Conservation (phyloP, 2,113 vertebrate species). For the Limnothrissa miodon region DNA sequence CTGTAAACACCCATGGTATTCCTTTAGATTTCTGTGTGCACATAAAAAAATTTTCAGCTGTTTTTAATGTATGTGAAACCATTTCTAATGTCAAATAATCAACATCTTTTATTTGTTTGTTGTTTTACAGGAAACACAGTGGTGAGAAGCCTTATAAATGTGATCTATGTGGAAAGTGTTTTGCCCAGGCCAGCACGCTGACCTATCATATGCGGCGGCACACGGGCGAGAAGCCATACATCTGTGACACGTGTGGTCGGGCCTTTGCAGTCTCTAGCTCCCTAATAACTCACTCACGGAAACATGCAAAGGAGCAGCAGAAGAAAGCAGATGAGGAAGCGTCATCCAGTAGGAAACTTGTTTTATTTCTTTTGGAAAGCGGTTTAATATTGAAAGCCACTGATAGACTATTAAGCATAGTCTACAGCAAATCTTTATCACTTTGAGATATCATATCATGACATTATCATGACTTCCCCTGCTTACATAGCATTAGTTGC, state of each 20-base stretch:
- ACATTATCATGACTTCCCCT: neutral
- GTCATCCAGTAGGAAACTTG: neutral
- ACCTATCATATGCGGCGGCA: constrained; percentile 95
- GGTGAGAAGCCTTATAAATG: constrained; percentile 98
- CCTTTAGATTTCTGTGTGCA: neutral
- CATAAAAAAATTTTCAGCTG: neutral
- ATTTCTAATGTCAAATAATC: neutral
- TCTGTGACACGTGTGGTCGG: constrained; percentile 95
- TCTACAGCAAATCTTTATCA: neutral
- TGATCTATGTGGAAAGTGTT: constrained; percentile 90
- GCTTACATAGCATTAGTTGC: neutral
- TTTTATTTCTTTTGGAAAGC: neutral
- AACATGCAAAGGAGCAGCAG: constrained; percentile 83
- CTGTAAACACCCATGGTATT: too few species aligned
- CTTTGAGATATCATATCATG: neutral
- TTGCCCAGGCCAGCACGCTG: constrained; percentile 94
- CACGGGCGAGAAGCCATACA: constrained; percentile 96
- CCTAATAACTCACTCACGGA: constrained; percentile 93
- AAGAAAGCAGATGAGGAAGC: neutral
- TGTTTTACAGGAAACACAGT: constrained; percentile 83
- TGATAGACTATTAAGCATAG: neutral
- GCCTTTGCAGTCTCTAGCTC: constrained; percentile 97
- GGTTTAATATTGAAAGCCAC: too few species aligned
- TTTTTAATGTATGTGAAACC: neutral
- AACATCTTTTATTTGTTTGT: neutral